phyloP scores from a whole-genome alignment of 2,797 vertebrate genomes.

The Columba guinea region DNA sequence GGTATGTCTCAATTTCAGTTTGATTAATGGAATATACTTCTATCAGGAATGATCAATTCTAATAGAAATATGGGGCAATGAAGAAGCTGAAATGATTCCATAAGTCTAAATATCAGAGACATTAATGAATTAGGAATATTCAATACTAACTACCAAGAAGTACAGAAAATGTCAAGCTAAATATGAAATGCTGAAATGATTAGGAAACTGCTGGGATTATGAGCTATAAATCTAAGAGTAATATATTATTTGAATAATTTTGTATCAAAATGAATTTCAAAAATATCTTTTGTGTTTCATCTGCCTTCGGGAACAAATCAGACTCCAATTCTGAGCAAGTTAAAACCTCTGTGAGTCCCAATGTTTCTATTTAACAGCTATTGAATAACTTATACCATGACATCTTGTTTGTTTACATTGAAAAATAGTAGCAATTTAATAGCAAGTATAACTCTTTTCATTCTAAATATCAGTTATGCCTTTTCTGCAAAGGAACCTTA shows the following conservation, averaged over 20 bases:
- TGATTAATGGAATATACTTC: not conserved
- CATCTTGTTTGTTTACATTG: not conserved
- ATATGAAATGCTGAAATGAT: not conserved
- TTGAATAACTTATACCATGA: conserved; percentile 16
- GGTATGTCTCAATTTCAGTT: not conserved
- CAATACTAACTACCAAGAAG: not conserved
- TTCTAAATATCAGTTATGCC: not conserved
- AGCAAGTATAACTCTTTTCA: not conserved
- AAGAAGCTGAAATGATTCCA: not conserved
- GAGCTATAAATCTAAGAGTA: not conserved
- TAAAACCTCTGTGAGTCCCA: not conserved
- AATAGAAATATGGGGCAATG: not conserved
- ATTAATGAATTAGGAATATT: not conserved
- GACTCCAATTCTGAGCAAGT: not conserved
- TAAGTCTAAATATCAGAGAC: not conserved
- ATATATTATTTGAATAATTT: not conserved
- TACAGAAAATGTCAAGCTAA: not conserved
- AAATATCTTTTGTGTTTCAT: not conserved
- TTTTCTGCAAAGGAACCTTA: not conserved
- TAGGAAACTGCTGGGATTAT: not conserved
- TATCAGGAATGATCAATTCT: not conserved
- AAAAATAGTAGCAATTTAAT: conserved; percentile 21
- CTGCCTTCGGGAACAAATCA: not conserved
- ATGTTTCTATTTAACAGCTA: not conserved
- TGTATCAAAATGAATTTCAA: not conserved